Conservation (phyloP, 2,797 vertebrate genomes). For the Okamejei kenojei region DNA sequence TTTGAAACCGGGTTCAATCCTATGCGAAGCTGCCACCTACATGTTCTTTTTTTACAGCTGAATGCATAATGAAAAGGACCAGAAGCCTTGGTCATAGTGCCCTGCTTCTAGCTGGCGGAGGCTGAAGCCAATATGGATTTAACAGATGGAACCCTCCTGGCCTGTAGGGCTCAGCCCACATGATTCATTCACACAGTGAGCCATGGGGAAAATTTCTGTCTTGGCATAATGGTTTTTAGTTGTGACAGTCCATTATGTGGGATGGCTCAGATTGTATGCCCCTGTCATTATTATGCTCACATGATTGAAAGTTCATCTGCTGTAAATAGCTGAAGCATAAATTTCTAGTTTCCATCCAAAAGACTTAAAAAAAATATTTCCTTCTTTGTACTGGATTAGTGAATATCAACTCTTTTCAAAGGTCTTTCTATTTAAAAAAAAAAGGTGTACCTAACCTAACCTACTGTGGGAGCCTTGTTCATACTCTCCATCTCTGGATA, state of each 20-base stretch:
- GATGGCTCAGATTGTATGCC: not conserved
- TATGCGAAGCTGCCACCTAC: not conserved
- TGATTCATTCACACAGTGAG: not conserved
- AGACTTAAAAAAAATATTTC: not conserved
- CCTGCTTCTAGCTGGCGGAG: not conserved
- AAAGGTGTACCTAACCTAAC: not conserved
- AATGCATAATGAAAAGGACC: not conserved
- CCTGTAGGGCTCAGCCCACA: slow-evolving; percentile 3
- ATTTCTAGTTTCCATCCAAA: not conserved
- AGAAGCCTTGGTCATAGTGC: not conserved
- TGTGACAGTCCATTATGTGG: slow-evolving; percentile 3
- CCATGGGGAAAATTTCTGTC: slow-evolving; percentile 13
- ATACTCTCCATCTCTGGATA: not conserved
- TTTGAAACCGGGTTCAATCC: not conserved
- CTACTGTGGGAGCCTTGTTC: not conserved
- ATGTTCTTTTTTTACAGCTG: not conserved
- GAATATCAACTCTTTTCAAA: not conserved
- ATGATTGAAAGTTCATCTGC: not conserved
- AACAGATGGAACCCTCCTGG: slow-evolving; percentile 30
- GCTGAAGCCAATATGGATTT: slow-evolving; percentile 9
- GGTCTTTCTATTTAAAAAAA: not conserved
- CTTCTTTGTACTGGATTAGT: not conserved
- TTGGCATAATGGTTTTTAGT: slow-evolving; percentile 18
- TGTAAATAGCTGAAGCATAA: not conserved
- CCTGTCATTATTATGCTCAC: not conserved